Evolutionary conservation across 2,888 invertebrate species (phyloP), one percentile per base, ranked within the genome.

Genomic region (Monochamus alternatus): DNA sequence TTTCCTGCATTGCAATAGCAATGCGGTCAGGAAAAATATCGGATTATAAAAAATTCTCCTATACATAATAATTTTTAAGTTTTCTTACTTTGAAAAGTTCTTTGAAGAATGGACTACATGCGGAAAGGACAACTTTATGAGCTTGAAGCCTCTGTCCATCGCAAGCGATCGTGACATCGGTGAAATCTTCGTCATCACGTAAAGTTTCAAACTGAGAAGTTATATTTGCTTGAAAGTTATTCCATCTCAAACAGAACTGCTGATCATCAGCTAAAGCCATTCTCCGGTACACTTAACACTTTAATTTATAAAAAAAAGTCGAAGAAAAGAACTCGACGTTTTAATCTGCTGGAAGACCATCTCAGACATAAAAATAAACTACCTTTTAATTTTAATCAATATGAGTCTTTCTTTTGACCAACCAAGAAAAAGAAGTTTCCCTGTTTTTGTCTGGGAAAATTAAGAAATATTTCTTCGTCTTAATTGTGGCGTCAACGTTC

Each of bases 181-280:
- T 95, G 91, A 96, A 95, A 90, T 95, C 95, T 91, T 95, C 95
- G 90, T 94, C 94, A 91, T 94, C 94, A 89, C 95, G 92, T 87
- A 96, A 91, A 87, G 94, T 93, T 91, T 95, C 95, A 91, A 96
- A 95, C 90, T 95, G 95, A 89, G 95, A 94, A 87, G 95, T 94
- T 89, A 96, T 94, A 90, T 95, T 95, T 84, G 95, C 94, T 91
- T 95, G 95, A 91, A 94, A 95, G 92, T 95, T 95, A 91, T 96
- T 95, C 96, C 96, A 96, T 91, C 95, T 93, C 90, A 96, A 92
- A 92, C 95, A 95, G 91, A 95, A 95, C 91, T 95, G 95, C 91
- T 95, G 95, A 91, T 94, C 94, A 89, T 92, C 92, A 31, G 90
- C 91, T 90, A 91, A 81, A 77, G 86, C 85, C 87, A 87, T 87